Base-by-base conservation (phyloP, 2,797 vertebrate species). In the Eurystomus glaucurus region DNA sequence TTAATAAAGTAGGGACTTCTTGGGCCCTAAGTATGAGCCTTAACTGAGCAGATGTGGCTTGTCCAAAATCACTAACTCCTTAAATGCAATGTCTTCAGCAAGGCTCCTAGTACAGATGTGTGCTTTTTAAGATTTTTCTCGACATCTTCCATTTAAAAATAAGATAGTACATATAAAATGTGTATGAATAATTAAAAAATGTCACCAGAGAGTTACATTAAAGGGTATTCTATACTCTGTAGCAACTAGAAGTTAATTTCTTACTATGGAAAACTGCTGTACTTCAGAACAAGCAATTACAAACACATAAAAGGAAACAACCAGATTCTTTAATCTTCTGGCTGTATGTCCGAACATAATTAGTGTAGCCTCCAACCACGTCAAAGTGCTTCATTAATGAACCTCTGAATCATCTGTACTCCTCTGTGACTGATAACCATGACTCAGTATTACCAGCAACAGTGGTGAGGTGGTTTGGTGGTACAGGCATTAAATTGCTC, bases 391-490 rank as follows among this genome's bases (percentile, higher is more conserved):
- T 93, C 87, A 93, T 88, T 95, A 96, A 95, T 83, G 84, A 95
- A 83, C 78, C 78, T 95, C 91, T 97, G 97, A 97, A 95, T 96
- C 97, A 97, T 95, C 89, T 83, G 80, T 90, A 91, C 75, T 96
- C 75, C 90, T 96, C 57, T 95, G 85, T 93, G 97, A 95, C 92
- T 97, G 96, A 95, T 93, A 96, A 90, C 91, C 68, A 46, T 95
- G 94, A 96, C 64, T 95, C 94, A 96, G 71, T 83, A 75, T 85
- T 90, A 91, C 52, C 82, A 96, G 51, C 62, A 70, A 83, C 9
- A 21, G 71, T 18, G 26, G 62, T 77, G 45, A 96, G n/a, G 29
- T 82, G 33, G 41, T 89, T 96, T 91, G 48, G 55, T 93, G 70
- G 41, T 57, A 61, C 77, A 94, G 75, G 43, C 45, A 77, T 76